A percentile compares a stretch with the other conserved stretches of the same genome.
Conservation (phyloP, 2,113 vertebrate species). For the Ceratotherium simum region DNA sequence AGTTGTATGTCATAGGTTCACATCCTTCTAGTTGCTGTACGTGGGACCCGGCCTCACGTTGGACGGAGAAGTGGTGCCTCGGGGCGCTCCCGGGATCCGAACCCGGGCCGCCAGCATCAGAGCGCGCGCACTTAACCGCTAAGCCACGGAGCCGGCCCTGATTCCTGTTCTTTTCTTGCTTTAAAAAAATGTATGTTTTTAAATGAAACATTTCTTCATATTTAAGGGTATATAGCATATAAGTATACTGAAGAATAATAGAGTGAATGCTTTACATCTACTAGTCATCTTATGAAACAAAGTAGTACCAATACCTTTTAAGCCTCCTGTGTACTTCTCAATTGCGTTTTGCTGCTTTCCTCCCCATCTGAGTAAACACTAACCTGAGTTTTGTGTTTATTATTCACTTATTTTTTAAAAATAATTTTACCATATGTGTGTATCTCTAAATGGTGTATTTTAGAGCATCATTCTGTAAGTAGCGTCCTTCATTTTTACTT, state of each 20-base stretch:
- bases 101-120: no score
- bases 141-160: no score
- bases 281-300: neutral
- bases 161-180: neutral
- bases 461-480: neutral
- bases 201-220: neutral
- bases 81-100: no score
- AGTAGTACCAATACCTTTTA: neutral
- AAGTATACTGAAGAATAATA: neutral
- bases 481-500: neutral
- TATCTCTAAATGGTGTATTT: neutral
- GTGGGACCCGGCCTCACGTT: no score
- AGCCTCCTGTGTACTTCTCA: neutral
- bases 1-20: no score
- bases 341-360: neutral
- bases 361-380: neutral
- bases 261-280: neutral
- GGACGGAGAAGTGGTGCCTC: no score
- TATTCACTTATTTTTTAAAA: neutral
- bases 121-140: no score
- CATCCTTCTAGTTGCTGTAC: no score
- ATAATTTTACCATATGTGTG: neutral
- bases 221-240: neutral
- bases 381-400: neutral
- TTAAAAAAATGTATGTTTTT: neutral